These are phyloP conservation scores for Hephaestus fuliginosus DNA, from an alignment of 2,797 vertebrate species.

Conservation along the genomic window DNA sequence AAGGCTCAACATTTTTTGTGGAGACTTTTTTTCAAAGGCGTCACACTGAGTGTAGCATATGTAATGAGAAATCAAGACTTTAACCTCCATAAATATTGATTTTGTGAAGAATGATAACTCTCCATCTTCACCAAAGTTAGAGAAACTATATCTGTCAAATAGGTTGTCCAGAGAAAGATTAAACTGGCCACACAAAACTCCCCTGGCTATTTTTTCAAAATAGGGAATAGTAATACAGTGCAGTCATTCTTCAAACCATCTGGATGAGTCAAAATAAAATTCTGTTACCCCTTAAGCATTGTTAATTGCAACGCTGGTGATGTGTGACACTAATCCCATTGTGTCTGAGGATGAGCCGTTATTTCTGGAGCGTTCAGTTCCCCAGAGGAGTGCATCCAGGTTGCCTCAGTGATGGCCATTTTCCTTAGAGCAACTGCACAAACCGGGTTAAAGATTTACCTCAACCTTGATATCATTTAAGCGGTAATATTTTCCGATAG, in stretches of 20 bases:
- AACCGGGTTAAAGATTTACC: conserved; percentile 29
- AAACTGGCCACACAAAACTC: neutral
- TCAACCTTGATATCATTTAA: neutral
- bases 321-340: conserved; percentile 16
- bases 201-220: neutral
- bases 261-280: conserved; percentile 1
- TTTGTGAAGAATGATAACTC: neutral
- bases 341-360: conserved; percentile 25
- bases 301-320: neutral
- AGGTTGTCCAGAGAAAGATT: neutral
- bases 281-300: neutral
- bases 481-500: neutral
- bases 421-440: neutral
- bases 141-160: neutral
- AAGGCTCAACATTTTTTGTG: neutral
- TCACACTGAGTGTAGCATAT: no score
- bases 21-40: neutral
- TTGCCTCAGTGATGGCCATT: conserved; percentile 17
- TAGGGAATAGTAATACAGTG: neutral
- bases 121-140: neutral
- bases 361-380: conserved; percentile 28
- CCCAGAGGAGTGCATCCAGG: conserved; percentile 9
- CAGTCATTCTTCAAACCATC: neutral
- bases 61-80: neutral
- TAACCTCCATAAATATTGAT: neutral